Base-by-base conservation (phyloP, 1,140 invertebrate genomes). In the Drosophila tropicalis region DNA sequence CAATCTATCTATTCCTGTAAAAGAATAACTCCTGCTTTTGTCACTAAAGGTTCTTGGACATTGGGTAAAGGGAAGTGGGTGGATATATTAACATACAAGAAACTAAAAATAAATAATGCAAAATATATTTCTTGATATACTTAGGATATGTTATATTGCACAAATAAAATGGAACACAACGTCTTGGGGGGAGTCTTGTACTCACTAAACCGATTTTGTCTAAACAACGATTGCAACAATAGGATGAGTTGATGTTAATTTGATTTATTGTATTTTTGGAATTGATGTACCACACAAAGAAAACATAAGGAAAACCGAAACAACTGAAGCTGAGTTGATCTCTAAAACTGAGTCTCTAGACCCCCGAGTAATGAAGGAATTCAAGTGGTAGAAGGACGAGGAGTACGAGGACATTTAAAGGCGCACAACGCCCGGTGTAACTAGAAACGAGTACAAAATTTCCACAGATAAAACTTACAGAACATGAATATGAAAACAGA, bases 401-500 rank as follows among this genome's bases (percentile, higher is more conserved):
- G 44, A 62, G 77, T 57, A 67, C 44, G 72, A 64, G 71, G 66
- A 56, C 67, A 44, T 36, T 75, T 89, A 87, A 34, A 87, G 83
- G 72, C 83, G 84, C 70, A 89, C 84, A 60, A 89, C 85, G 74
- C 84, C 84, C 65, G 84, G 74, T 44, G 84, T 89, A 89, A 89
- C 84, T 89, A 90, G 79, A 89, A 89, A 89, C 77, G 76, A 89
- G 80, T 90, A 89, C 65, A 89, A 74, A 89, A 79, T 54, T 51
- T 78, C 61, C 65, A 76, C 66, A 55, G 67, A 29, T 78, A 51
- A 61, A 39, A 77, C 69, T 56, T 40, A 67, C 54, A 67, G 39
- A 65, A 71, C 19, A 34, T 65, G 66, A 62, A 74, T 67, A 78
- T 70, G 64, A 67, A 68, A 67, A 77, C 44, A 47, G 17, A 47